Conservation (phyloP, 2,113 vertebrate genomes). For the Glaucomys volans region DNA sequence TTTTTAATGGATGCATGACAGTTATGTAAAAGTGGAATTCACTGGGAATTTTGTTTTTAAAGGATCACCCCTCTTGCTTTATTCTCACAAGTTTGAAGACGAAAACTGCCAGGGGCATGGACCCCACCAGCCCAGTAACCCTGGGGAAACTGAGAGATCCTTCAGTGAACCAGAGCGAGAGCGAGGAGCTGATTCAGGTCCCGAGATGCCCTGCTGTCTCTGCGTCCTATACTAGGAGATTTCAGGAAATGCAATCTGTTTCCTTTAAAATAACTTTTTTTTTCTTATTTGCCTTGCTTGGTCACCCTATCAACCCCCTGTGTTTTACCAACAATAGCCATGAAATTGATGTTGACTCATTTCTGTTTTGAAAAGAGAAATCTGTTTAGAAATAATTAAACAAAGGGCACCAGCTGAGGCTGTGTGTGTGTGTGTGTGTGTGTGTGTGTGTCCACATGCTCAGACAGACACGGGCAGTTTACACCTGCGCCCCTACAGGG, state of each 20-base stretch:
- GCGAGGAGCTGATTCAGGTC: background rate
- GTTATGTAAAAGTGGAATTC: no score
- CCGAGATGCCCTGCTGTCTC: background rate
- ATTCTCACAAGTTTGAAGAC: background rate
- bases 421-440: background rate
- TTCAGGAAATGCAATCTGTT: background rate
- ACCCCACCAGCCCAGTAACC: background rate
- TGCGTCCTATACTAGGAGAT: background rate
- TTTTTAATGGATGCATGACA: background rate
- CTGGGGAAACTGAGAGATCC: background rate
- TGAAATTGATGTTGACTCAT: constrained; percentile 15
- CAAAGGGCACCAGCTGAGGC: background rate
- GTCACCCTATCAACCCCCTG: background rate
- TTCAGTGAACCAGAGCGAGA: background rate
- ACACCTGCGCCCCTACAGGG: background rate
- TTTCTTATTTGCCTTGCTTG: background rate
- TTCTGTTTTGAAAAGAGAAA: constrained; percentile 23
- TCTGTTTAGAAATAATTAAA: background rate
- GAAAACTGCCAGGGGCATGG: background rate
- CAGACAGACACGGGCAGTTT: background rate
- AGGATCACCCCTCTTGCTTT: background rate
- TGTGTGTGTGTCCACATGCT: rapidly evolving
- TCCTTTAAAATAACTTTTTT: background rate
- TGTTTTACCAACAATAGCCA: background rate
- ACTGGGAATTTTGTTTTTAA: background rate